Conservation (phyloP, 2,113 vertebrate species). For the Beaufortia kweichowensis region DNA sequence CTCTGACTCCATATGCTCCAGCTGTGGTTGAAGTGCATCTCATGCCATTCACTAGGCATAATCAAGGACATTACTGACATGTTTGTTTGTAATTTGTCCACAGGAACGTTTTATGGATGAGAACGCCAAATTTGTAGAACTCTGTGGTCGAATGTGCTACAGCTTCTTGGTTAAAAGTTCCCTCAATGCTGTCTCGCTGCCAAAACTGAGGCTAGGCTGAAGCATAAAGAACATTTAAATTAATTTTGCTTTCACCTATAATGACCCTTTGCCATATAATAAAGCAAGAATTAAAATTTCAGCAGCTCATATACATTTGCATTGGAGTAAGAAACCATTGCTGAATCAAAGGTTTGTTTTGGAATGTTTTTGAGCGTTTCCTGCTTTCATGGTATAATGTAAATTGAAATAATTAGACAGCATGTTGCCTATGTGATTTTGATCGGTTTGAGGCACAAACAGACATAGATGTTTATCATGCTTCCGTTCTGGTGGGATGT, state of each 20-base stretch:
- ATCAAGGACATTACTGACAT: conserved; percentile 37
- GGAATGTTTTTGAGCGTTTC: not conserved
- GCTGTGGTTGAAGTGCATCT: not conserved
- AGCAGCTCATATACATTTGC: not conserved
- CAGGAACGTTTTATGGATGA: conserved; percentile 23
- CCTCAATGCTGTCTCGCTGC: conserved; percentile 20
- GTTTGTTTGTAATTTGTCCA: conserved; percentile 42
- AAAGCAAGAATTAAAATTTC: not conserved
- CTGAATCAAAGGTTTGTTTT: conserved; percentile 4
- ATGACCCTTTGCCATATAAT: conserved; percentile 9
- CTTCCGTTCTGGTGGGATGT: conserved; percentile 16
- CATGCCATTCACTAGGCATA: not conserved
- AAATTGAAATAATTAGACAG: conserved; percentile 19
- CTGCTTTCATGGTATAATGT: not conserved
- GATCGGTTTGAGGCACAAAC: not conserved
- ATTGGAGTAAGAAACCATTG: not conserved
- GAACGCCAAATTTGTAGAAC: conserved; percentile 21
- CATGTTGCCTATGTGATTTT: not conserved
- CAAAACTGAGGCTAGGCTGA: not conserved
- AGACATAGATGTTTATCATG: conserved; percentile 14
- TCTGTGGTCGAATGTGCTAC: conserved; percentile 33
- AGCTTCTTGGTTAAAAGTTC: conserved; percentile 25
- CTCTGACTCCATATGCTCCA: conserved; percentile 25
- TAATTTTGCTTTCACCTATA: conserved; percentile 2
- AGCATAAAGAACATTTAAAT: not conserved